Evolutionary conservation across 2,888 invertebrate species (phyloP).

Genomic region (Choristoneura rosaceana): DNA sequence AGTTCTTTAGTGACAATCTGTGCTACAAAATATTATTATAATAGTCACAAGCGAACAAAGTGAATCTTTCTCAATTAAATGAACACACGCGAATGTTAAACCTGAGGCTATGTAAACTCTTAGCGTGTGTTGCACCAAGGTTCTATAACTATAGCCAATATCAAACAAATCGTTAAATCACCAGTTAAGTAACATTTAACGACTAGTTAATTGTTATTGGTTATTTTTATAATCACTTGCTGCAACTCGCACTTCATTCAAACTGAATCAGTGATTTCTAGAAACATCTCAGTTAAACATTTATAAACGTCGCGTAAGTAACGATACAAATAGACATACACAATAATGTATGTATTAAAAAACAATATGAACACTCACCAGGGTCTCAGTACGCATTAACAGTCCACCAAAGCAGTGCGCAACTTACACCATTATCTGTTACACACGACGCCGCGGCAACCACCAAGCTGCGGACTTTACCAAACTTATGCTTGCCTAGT

Average conservation of each 20-base stretch:
- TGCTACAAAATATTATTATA: no score
- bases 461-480: constrained; percentile 84
- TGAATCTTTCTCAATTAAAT: no score
- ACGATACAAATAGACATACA: constrained; percentile 61
- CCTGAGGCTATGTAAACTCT: no score
- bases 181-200: no score
- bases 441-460: constrained; percentile 78
- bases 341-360: constrained; percentile 63
- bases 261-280: not conserved
- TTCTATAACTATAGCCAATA: no score
- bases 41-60: no score
- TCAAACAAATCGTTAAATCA: no score
- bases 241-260: no score
- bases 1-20: not conserved
- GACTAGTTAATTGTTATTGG: no score
- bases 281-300: constrained; percentile 28
- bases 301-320: constrained; percentile 35
- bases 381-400: constrained; percentile 81
- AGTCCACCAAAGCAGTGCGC: constrained; percentile 85
- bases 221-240: no score
- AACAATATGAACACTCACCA: constrained; percentile 84
- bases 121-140: no score
- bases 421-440: constrained; percentile 81
- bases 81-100: no score
- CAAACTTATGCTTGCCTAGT: constrained; percentile 81